Conservation (phyloP, 2,113 vertebrate genomes). For the Crotalus viridis region DNA sequence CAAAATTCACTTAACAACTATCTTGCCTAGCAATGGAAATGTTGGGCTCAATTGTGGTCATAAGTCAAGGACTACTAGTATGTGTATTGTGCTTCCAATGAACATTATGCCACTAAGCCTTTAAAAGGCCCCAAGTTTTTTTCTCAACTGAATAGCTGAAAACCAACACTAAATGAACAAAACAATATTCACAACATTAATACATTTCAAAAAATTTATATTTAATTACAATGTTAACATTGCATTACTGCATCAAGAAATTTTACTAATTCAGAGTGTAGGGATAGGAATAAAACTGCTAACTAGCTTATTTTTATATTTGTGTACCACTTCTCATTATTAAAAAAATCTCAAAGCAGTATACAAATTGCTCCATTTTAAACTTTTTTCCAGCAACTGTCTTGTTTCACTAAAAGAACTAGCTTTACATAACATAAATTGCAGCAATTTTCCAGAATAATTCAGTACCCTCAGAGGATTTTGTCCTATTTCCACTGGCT, state of each 20-base stretch:
- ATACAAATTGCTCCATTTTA: neutral
- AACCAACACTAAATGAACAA: neutral
- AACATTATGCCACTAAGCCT: neutral
- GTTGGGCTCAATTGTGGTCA: neutral
- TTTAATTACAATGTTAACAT: neutral
- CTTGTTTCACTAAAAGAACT: conserved; percentile 24
- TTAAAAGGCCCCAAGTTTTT: neutral
- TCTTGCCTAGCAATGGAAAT: neutral
- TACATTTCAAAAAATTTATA: neutral
- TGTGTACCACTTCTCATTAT: neutral
- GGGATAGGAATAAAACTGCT: neutral
- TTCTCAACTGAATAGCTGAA: neutral
- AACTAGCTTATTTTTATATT: neutral
- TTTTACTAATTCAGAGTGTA: neutral
- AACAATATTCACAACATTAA: neutral
- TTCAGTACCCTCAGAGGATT: conserved; percentile 20
- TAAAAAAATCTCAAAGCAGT: neutral
- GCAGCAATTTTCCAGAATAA: neutral
- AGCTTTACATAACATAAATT: conserved; percentile 5
- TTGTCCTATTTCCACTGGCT: conserved; percentile 43
- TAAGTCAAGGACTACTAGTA: neutral
- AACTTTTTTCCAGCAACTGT: conserved; percentile 26
- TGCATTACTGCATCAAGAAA: neutral
- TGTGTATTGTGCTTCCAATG: neutral
- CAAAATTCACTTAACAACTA: neutral